These are phyloP conservation scores for Haemorhous mexicanus DNA, from an alignment of 2,113 vertebrate genomes.

Conservation along the genomic window DNA sequence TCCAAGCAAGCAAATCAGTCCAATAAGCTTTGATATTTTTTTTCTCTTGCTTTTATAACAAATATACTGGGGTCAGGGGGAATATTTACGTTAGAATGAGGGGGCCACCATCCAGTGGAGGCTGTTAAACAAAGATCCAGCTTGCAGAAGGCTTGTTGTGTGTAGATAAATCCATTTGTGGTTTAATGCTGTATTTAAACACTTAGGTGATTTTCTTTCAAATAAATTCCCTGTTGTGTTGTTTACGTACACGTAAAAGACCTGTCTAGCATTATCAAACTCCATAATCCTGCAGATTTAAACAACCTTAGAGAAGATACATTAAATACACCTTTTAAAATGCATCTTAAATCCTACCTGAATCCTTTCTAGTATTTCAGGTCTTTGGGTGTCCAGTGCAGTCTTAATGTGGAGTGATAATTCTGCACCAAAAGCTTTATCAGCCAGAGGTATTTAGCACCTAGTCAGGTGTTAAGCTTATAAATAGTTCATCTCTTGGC, in stretches of 20 bases:
- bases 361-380: background rate
- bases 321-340: background rate
- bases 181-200: background rate
- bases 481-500: constrained; percentile 50
- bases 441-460: constrained; percentile 22
- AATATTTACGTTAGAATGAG: background rate
- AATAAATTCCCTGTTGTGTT: background rate
- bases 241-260: background rate
- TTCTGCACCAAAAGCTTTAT: constrained; percentile 10
- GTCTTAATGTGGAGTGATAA: background rate
- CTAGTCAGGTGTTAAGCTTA: constrained; percentile 50
- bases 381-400: background rate
- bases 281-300: background rate
- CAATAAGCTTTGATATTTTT: constrained; percentile 8
- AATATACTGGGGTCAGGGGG: background rate
- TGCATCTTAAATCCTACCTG: background rate
- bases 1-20: constrained; percentile 22
- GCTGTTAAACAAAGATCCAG: background rate
- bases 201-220: background rate
- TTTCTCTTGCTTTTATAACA: constrained; percentile 22
- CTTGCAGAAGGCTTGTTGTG: background rate
- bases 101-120: background rate
- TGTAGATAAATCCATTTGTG: background rate
- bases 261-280: background rate
- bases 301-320: background rate